phyloP scores from a whole-genome alignment of 2,113 vertebrate species.

The Ifrita kowaldi region DNA sequence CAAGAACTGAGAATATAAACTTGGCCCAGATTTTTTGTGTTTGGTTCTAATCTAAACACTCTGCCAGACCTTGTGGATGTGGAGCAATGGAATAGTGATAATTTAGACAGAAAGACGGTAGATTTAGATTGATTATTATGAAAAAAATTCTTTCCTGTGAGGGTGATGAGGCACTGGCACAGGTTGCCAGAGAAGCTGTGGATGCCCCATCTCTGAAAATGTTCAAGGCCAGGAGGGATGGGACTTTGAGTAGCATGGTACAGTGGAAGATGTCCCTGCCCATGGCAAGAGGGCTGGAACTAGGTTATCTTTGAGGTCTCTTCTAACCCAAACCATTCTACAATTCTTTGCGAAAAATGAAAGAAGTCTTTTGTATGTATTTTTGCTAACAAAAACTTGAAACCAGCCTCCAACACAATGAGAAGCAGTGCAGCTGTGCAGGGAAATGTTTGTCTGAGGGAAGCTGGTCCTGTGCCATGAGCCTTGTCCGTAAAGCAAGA shows the following conservation, averaged over 20 bases:
- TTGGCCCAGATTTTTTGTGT: background rate
- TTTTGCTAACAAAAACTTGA: background rate
- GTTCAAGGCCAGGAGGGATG: background rate
- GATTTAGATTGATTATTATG: background rate
- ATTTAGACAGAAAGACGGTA: background rate
- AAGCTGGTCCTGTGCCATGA: background rate
- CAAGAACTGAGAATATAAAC: background rate
- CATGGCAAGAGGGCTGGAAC: background rate
- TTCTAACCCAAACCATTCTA: background rate
- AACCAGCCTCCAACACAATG: background rate
- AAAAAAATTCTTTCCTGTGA: background rate
- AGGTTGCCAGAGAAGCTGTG: background rate
- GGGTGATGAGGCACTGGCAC: background rate
- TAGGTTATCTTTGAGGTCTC: background rate
- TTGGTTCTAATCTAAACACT: background rate
- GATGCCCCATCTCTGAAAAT: background rate
- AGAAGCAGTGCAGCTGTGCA: background rate
- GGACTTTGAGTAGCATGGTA: rapidly evolving
- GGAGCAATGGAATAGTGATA: background rate
- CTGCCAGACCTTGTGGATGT: background rate
- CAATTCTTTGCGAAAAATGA: background rate
- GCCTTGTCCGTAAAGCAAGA: background rate
- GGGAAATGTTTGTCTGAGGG: background rate
- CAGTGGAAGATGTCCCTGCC: background rate
- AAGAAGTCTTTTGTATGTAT: background rate